These are phyloP conservation scores for Lepidothrix coronata DNA, from an alignment of 2,113 vertebrate species.

Conservation along the genomic window DNA sequence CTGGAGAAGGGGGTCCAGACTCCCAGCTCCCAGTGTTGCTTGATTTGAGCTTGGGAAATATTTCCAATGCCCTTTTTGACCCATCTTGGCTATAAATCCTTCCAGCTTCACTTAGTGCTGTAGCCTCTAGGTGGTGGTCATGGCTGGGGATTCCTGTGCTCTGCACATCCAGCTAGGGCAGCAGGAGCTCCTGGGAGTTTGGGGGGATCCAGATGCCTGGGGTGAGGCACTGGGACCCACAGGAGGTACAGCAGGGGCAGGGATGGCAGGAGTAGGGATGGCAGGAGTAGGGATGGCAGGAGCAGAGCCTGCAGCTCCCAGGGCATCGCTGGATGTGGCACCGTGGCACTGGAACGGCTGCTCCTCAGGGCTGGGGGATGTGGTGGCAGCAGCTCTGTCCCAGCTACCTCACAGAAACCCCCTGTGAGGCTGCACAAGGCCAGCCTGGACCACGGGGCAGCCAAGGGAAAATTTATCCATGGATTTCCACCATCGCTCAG, in stretches of 20 bases:
- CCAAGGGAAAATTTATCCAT: not conserved
- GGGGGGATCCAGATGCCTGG: not conserved
- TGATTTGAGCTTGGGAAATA: rapidly evolving
- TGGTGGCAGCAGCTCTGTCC: not conserved
- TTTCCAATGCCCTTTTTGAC: not conserved
- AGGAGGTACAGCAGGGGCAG: not conserved
- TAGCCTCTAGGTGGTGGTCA: slow-evolving; percentile 9
- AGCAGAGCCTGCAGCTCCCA: not conserved
- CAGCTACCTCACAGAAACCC: not conserved
- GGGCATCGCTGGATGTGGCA: too few species aligned
- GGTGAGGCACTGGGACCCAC: rapidly evolving
- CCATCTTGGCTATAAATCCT: not conserved
- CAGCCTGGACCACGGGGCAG: not conserved
- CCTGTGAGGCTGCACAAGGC: not conserved
- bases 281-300: not conserved
- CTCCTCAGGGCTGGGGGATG: not conserved
- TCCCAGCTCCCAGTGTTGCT: not conserved
- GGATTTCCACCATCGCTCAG: not conserved
- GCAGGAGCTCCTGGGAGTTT: not conserved
- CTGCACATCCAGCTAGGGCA: rapidly evolving
- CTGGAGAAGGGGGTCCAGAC: not conserved
- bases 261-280: not conserved
- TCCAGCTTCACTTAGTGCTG: not conserved
- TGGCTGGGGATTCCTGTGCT: not conserved
- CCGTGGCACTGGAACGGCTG: rapidly evolving